These are phyloP conservation scores for Cossypha polioptera DNA, from an alignment of 2,797 vertebrate species.

Conservation along the genomic window DNA sequence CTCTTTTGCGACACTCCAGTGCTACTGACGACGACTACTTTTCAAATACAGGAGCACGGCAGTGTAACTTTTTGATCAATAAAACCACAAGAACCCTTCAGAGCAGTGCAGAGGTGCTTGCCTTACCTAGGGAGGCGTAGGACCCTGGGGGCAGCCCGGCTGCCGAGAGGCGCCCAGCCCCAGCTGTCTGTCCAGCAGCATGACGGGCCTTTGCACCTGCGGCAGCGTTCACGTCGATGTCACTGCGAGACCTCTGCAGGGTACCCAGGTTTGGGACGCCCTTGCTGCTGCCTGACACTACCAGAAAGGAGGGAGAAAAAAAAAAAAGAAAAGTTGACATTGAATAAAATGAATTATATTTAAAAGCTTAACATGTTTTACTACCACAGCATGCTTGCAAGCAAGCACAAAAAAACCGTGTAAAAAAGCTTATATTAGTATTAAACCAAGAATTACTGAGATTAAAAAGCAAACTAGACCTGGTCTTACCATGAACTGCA, in stretches of 20 bases:
- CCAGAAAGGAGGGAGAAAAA: neutral
- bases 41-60: rapidly evolving
- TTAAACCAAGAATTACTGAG: neutral
- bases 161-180: slow-evolving; percentile 77
- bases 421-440: neutral
- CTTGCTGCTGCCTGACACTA: slow-evolving; percentile 84
- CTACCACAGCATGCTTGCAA: rapidly evolving
- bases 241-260: slow-evolving; percentile 93
- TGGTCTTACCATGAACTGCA: neutral
- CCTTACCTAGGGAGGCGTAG: slow-evolving; percentile 92
- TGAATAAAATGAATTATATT: rapidly evolving
- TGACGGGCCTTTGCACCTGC: slow-evolving; percentile 90
- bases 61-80: neutral
- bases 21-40: rapidly evolving
- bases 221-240: slow-evolving; percentile 94
- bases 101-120: neutral
- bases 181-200: slow-evolving; percentile 76
- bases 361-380: neutral
- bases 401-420: rapidly evolving
- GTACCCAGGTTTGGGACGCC: slow-evolving; percentile 77
- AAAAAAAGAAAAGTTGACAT: neutral
- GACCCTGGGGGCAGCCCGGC: slow-evolving; percentile 84
- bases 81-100: rapidly evolving
- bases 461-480: neutral
- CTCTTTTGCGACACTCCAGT: neutral